Base-by-base conservation (phyloP, 2,113 vertebrate species). In the Eptesicus fuscus region DNA sequence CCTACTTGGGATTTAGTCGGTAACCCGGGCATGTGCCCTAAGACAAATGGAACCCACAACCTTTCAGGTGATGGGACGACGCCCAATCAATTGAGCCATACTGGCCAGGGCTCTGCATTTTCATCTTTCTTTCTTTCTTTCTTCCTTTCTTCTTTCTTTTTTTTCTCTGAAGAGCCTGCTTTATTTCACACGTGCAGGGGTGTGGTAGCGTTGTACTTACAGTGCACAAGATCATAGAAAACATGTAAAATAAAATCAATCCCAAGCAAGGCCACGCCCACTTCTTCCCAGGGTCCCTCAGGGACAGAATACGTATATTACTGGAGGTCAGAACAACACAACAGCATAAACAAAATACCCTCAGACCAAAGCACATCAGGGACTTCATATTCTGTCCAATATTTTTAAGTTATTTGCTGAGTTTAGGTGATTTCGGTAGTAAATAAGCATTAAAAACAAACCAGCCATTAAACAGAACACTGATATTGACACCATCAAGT, bases 131-230 rank as follows among this genome's bases (percentile, higher is more conserved):
- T n/a, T n/a, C n/a, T n/a, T n/a, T n/a, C n/a, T n/a, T n/a, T n/a
- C n/a, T n/a, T n/a, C n/a, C n/a, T 37, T 37, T 37, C 4, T 37
- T 37, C 4, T 37, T 37, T 37, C 37, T 37, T 37, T 49, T 49
- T 49, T 49, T 49, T 49, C 17, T 49, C 16, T 44, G 77, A 83
- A 91, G 25, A 86, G 51, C 59, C 20, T 14, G 42, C 67, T 97
- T 97, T 97, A 97, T 95, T 97, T 95, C 61, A 95, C 40, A 80
- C 4, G 44, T 42, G 22, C 82, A 67, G 6, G 44, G 56, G 4
- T 78, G 25, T 25, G 47, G 53, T 0, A 59, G 79, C 61, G 61
- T 73, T n/a, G 30, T 84, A 30, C 74, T 82, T 95, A 85, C 70
- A 96, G 32, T 40, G 61, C 32, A 65, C 0, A 32, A 56, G 22